Evolutionary conservation across 2,888 invertebrate species (phyloP), one percentile per base, ranked within the genome.

Genomic region (Tridacna crocea): DNA sequence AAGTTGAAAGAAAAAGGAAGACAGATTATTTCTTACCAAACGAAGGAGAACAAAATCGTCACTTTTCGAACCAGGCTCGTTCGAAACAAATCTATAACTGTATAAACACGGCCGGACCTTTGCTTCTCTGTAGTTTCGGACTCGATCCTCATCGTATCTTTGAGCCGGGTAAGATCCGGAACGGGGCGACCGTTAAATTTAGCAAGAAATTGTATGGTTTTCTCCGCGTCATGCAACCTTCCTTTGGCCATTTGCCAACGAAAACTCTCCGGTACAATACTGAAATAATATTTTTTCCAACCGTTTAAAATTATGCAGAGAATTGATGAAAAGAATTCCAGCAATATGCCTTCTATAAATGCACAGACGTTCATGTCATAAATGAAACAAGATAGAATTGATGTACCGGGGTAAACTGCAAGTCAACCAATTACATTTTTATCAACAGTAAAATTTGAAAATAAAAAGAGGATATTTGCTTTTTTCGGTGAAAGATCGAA

Each of bases 191-290:
- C 75, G 79, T 91, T 91, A 55, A 87, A 72, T 22, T 73, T 83
- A 0, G 89, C 89, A 17, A 91, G 84, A 13, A 79, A 73, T 27
- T 75, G 46, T 22, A 91, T 73, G 13, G 87, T 83, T 8, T 78
- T 74, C 72, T 88, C 86, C 0, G 91, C 91, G 27, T 88, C 87
- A 4, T 89, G 84, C 12, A 88, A 17, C 17, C 81, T 75, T 13
- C 88, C 85, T 17, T 88, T 84, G 6, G 81, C 75, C 11, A 88
- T 84, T 12, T 89, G 80, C 91, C 91, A 91, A 13, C 91, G 88
- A 19, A 88, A 84, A 76, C 90, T 90, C 76, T 91, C 91, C 13
- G 90, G 89, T 10, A 89, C 63, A 19, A 85, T 77, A 66, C 90
- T 91, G 61, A 4, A 77, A 74, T 11, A 74, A 19, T 19, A 6